Percentiles rank a stretch among this genome's conserved stretches.
Conservation (phyloP, 2,797 vertebrate species). For the Sebastes goodei region DNA sequence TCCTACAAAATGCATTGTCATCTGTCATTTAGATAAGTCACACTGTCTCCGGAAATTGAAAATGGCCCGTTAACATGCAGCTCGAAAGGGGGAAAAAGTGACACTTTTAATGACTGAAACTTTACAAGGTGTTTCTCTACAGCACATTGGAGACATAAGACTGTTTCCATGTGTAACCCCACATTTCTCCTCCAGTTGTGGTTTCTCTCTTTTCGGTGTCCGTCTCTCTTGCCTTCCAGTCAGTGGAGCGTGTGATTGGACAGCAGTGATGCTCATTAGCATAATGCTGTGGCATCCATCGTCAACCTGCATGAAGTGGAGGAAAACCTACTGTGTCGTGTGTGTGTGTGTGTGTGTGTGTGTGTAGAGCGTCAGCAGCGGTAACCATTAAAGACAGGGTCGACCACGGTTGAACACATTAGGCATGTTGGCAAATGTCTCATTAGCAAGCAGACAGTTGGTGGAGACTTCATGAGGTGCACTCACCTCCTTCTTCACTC, state of each 20-base stretch:
- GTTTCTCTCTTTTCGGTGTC: conserved; percentile 3
- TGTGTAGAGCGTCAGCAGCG: background rate
- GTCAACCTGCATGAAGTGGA: conserved; percentile 33
- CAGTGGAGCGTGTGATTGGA: conserved; percentile 60
- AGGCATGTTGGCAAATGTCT: conserved; percentile 45
- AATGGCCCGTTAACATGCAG: conserved; percentile 28
- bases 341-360: background rate
- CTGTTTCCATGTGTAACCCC: conserved; percentile 6
- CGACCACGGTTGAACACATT: conserved; percentile 19
- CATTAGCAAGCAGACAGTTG: conserved; percentile 24
- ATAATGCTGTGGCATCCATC: conserved; percentile 51
- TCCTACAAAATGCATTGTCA: conserved; percentile 8
- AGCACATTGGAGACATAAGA: conserved; percentile 1
- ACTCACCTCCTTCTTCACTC: background rate
- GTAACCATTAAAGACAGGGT: conserved; percentile 20
- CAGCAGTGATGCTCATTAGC: conserved; percentile 50
- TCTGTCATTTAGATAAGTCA: conserved; percentile 37
- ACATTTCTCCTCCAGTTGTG: background rate
- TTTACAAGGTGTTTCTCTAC: conserved; percentile 20
- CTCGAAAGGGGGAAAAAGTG: background rate
- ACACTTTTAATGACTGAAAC: conserved; percentile 34
- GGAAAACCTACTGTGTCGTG: conserved; percentile 4
- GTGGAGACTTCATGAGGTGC: background rate
- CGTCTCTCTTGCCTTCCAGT: conserved; percentile 32
- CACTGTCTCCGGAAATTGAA: conserved; percentile 20